Base-by-base conservation (phyloP, 2,888 invertebrate genomes). In the Nineta flava region DNA sequence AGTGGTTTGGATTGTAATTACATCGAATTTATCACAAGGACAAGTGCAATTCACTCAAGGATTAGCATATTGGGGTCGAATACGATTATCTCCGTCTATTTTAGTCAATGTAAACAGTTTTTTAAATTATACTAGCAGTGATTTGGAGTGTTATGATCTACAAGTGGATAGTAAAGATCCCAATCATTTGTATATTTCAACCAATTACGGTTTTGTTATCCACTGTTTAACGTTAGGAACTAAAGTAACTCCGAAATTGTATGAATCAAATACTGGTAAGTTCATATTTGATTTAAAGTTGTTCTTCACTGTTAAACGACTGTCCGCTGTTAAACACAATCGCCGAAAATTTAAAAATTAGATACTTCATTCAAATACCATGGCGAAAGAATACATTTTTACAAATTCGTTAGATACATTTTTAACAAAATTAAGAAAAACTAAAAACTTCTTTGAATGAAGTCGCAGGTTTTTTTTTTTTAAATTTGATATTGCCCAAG, bases 1-100 rank as follows among this genome's bases (percentile, higher is more conserved):
- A 46, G 65, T 71, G 26, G 59, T 73, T 50, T 75, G 74, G 75
- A 70, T 67, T 53, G 62, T 72, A 26, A 62, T 74, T 19, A n/a
- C 26, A 45, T 16, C 21, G n/a, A 19, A 44, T 17, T 19, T 19
- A 32, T 15, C 10, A 12, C 44, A 13, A 19, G 26, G 15, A 2
- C 26, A 41, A 38, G n/a, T 41, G 26, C 26, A 31, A 26, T 26
- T 26, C 1, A 65, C 66, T 55, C 57, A 64, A 32, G 66, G 65
- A 38, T 58, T 66, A 42, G 62, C 67, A 6, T 61, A 63, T 52
- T 69, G 69, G 67, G 65, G 68, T 9, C 60, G 65, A 51, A 57
- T 72, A 12, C 61, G 65, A 45, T 57, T 75, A 9, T 61, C 68
- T 7, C 67, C 40, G 44, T 40, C 35, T 15, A 15, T 10, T 46